Conservation (phyloP, 2,797 vertebrate species). For the Pachyuromys duprasi region DNA sequence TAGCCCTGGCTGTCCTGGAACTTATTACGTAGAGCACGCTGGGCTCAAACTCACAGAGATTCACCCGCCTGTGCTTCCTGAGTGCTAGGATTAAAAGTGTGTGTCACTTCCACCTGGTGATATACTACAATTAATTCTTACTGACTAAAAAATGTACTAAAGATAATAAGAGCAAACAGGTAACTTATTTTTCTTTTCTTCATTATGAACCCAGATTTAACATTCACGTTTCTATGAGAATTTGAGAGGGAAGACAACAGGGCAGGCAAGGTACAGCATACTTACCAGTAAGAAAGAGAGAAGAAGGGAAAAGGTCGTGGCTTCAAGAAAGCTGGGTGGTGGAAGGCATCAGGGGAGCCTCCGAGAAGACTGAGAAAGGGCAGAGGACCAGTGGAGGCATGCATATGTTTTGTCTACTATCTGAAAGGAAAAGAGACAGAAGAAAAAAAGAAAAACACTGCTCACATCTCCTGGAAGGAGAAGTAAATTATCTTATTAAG, state of each 20-base stretch:
- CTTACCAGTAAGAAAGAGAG: neutral
- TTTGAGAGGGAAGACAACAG: neutral
- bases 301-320: neutral
- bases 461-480: neutral
- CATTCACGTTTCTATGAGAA: neutral
- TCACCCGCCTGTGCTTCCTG: no score
- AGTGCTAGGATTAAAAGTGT: no score
- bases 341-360: neutral
- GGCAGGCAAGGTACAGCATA: neutral
- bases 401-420: neutral
- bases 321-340: neutral
- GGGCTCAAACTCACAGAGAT: no score
- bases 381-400: neutral
- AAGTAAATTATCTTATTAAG: neutral
- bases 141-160: slow-evolving; percentile 89
- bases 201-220: slow-evolving; percentile 84
- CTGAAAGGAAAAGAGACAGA: neutral
- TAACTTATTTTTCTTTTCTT: slow-evolving; percentile 74
- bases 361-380: neutral
- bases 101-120: no score
- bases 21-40: no score
- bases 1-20: no score
- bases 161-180: slow-evolving; percentile 86
- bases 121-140: slow-evolving; percentile 90
- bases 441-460: neutral